Evolutionary conservation across 2,888 invertebrate genomes (phyloP).

Genomic region (Caenorhabditis japonica): DNA sequence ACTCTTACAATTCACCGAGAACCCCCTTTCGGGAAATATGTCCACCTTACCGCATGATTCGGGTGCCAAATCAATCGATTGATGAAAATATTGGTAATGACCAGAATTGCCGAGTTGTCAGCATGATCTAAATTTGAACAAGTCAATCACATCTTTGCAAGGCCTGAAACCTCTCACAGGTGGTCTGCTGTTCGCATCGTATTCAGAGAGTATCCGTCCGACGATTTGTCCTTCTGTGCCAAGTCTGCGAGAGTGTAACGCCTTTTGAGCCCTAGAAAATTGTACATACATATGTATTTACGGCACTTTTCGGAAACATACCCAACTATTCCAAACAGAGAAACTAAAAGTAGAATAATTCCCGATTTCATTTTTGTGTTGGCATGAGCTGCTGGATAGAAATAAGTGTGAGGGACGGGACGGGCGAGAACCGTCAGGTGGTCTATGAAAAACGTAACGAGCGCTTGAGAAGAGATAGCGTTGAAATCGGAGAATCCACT

Average conservation of each 20-base stretch:
- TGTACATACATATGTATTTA: not conserved
- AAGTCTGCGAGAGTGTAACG: slow-evolving; percentile 63
- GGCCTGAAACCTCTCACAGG: slow-evolving; percentile 76
- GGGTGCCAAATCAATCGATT: slow-evolving; percentile 71
- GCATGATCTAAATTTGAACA: slow-evolving; percentile 62
- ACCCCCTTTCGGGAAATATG: no score
- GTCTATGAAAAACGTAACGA: slow-evolving; percentile 15
- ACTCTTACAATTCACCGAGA: no score
- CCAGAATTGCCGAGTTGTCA: slow-evolving; percentile 70
- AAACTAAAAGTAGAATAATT: not conserved
- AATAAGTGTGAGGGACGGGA: not conserved
- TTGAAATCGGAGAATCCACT: not conserved
- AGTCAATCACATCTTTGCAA: no score
- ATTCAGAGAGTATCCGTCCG: slow-evolving; percentile 66
- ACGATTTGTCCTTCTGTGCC: slow-evolving; percentile 70
- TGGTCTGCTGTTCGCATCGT: slow-evolving; percentile 69
- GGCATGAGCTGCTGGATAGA: slow-evolving; percentile 2
- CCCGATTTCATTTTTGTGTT: slow-evolving; percentile 6
- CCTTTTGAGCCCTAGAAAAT: slow-evolving; percentile 27
- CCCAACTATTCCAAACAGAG: not conserved
- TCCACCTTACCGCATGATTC: slow-evolving; percentile 61
- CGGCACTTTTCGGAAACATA: not conserved
- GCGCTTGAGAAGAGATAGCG: not conserved
- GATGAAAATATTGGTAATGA: slow-evolving; percentile 71
- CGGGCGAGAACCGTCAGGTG: slow-evolving; percentile 10